Base-by-base conservation (phyloP, 2,113 vertebrate genomes). In the Vulpes lagopus region DNA sequence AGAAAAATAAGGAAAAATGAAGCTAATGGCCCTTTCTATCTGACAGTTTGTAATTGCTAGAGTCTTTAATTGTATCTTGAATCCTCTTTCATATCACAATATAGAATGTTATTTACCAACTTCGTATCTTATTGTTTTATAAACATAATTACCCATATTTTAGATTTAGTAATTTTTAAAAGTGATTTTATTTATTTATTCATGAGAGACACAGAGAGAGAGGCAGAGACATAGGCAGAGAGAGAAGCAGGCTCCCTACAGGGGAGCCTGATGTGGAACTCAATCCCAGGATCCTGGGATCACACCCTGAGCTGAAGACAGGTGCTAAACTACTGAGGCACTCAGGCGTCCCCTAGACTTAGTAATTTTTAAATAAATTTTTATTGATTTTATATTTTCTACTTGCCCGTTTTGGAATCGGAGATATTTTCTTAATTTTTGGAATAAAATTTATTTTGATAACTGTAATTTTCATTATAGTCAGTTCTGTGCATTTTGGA, bases 31-130 rank as follows among this genome's bases (percentile, higher is more conserved):
- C 0, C 0, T 80, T 97, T 94, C 1, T 1, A n/a, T 92, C 17
- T 82, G 69, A 87, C 57, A 95, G 64, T 76, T 92, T 90, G 43
- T 59, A 93, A n/a, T 88, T 98, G 51, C 82, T 85, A 76, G 55
- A 87, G 5, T 88, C 7, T 96, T 16, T 84, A 98, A 80, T 71
- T 97, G 11, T 23, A 22, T 53, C 74, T 94, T 92, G 6, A 62
- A 81, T 87, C 60, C 1, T 71, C 15, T 96, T 82, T 91, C 92
- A 32, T 60, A 95, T 55, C 32, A 67, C 16, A 88, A 55, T 16
- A 2, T 97, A 30, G 20, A 91, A 69, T 57, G 55, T 4, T 83
- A 71, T 69, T 55, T 91, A 57, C 6, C 25, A 89, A 49, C 55
- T 95, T 82, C 79, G 27, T 94, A 83, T 71, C 43, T 43, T 93